phyloP scores from a whole-genome alignment of 1,140 invertebrate genomes.

The Drosophila tropicalis region DNA sequence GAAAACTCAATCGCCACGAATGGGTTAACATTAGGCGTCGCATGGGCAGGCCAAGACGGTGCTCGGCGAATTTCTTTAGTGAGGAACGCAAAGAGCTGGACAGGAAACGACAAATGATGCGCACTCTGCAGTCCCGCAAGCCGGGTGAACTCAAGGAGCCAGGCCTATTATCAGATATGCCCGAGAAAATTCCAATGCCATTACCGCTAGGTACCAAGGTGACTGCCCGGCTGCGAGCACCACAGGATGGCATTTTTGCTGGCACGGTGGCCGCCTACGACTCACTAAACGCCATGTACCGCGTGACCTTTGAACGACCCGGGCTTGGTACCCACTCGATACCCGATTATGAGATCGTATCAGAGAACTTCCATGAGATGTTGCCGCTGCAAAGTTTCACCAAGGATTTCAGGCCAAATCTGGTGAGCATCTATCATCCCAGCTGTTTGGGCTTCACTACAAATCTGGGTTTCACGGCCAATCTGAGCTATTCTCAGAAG shows the following conservation, averaged over 20 bases:
- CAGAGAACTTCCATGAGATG: slow-evolving; percentile 95
- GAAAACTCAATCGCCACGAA: slow-evolving; percentile 93
- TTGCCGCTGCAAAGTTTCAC: slow-evolving; percentile 94
- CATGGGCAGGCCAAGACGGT: slow-evolving; percentile 98
- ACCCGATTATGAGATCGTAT: slow-evolving; percentile 98
- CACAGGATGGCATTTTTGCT: slow-evolving; percentile 98
- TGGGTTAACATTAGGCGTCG: slow-evolving; percentile 97
- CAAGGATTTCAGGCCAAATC: slow-evolving; percentile 89
- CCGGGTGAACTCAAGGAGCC: slow-evolving; percentile 87
- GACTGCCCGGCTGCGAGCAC: slow-evolving; percentile 93
- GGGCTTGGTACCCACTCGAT: slow-evolving; percentile 98
- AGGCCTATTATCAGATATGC: slow-evolving; percentile 92
- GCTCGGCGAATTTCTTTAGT: slow-evolving; percentile 96
- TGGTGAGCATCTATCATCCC: slow-evolving; percentile 84
- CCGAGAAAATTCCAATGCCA: slow-evolving; percentile 97
- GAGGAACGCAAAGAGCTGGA: slow-evolving; percentile 96
- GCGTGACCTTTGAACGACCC: slow-evolving; percentile 97
- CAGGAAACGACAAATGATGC: slow-evolving; percentile 95
- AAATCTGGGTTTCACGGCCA: slow-evolving; percentile 63
- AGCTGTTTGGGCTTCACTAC: slow-evolving; percentile 63
- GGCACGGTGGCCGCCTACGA: slow-evolving; percentile 99
- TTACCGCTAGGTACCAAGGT: slow-evolving; percentile 99
- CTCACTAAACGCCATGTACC: slow-evolving; percentile 97
- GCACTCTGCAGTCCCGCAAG: slow-evolving; percentile 97
- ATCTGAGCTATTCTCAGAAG: slow-evolving; percentile 50